Percentiles rank a stretch among this genome's conserved stretches.
phyloP scores from a whole-genome alignment of 2,888 invertebrate genomes.

The Pegoplata infirma region DNA sequence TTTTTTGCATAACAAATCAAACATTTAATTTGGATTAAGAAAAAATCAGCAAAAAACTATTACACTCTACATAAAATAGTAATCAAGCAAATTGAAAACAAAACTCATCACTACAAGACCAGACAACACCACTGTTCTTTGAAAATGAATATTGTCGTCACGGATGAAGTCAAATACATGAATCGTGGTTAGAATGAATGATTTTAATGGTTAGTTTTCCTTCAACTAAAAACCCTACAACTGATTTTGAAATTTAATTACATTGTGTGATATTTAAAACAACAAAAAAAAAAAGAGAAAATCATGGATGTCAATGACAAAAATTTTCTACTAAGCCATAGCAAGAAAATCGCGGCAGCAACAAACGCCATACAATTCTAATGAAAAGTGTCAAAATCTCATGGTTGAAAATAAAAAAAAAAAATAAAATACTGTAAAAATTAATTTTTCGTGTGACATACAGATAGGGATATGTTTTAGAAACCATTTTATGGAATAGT shows the following conservation, averaged over 20 bases:
- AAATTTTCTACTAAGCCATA: conserved; percentile 26
- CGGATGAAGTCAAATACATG: conserved; percentile 54
- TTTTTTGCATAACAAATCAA: no score
- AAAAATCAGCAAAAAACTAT: no score
- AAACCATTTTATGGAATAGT: no score
- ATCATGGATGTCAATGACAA: conserved; percentile 38
- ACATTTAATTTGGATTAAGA: no score
- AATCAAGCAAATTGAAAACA: no score
- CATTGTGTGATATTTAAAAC: conserved; percentile 53
- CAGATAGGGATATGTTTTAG: no score
- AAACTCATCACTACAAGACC: no score
- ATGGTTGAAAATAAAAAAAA: conserved; percentile 27
- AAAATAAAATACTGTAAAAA: no score
- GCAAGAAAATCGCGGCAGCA: no score
- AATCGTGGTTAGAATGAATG: conserved; percentile 60
- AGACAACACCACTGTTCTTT: conserved; percentile 34
- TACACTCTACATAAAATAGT: no score
- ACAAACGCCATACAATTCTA: no score
- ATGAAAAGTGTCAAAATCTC: conserved; percentile 59
- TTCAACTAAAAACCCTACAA: conserved; percentile 48
- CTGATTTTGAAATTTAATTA: conserved; percentile 62
- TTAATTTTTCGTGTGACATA: no score
- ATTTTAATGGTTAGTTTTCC: conserved; percentile 55
- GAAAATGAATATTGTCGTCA: conserved; percentile 50
- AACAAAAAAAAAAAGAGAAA: conserved; percentile 23